Base-by-base conservation (phyloP, 2,113 vertebrate genomes). In the Eulacestoma nigropectus region DNA sequence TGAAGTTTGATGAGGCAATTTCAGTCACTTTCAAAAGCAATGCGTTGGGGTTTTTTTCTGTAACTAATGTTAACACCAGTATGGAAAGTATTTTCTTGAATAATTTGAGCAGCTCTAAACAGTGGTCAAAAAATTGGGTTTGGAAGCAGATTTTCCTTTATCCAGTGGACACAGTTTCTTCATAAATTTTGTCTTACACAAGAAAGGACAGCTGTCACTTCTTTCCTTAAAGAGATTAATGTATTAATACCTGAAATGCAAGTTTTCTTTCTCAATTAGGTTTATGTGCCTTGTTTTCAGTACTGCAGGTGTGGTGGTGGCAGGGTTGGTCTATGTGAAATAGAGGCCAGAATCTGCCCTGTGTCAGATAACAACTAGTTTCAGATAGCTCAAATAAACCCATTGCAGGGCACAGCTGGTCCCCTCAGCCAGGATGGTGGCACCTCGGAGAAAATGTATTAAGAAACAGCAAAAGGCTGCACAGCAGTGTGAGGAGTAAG, bases 301-400 rank as follows among this genome's bases (percentile, higher is more conserved):
- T 42, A 30, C 10, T 2, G 2, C 7, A 5, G 1, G 2, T n/a
- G 9, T 41, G 2, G 19, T 35, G 14, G 21, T 49, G 33, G 13
- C 15, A 72, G 15, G 9, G 6, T 3, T 68, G 16, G 7, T 37
- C 33, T 59, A 4, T 37, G 13, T 22, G 5, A 90, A 90, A 70
- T 9, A 60, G 41, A 50, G 20, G 11, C 9, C 37, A 65, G n/a
- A 41, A 77, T 11, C 12, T 81, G 27, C 15, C 32, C 14, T 4
- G 6, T 30, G 10, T 63, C 13, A 6, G 26, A 50, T 6, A 55
- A 46, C 21, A 72, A 15, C 11, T 7, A 6, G 8, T 60, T 95
- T 32, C 59, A 81, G 33, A 47, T 1, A 3, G 16, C 33, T 84
- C 8, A 13, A 18, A 5, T 33, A 39, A 25, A 69, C 16, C 13